A percentile compares a stretch with the other conserved stretches of the same genome.
These are phyloP conservation scores for Lypha dubia DNA, from an alignment of 2,888 invertebrate species.

Conservation along the genomic window DNA sequence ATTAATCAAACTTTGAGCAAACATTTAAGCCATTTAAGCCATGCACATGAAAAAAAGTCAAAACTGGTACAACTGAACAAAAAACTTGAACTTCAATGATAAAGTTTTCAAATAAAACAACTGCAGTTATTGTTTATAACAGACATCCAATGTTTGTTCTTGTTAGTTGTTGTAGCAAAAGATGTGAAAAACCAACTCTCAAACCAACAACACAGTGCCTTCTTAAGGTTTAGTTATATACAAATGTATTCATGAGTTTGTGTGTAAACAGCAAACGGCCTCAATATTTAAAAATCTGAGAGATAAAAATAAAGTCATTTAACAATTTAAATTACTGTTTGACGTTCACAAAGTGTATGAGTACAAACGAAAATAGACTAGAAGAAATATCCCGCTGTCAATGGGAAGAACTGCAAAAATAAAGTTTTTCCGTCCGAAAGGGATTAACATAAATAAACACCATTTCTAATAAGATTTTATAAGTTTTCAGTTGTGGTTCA, in stretches of 20 bases:
- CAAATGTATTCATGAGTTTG: not conserved
- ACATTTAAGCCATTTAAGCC: too few relatives aligned
- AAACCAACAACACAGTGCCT: not conserved
- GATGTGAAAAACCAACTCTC: not conserved
- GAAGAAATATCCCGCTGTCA: constrained; percentile 63
- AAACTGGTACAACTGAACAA: not conserved
- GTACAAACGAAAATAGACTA: constrained; percentile 1
- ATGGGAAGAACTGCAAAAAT: constrained; percentile 16
- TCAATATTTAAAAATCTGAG: constrained; percentile 59
- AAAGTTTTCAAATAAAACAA: constrained; percentile 47
- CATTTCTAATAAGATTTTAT: not conserved
- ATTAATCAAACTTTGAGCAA: constrained; percentile 13
- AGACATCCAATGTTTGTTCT: constrained; percentile 41
- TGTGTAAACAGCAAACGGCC: constrained; percentile 38
- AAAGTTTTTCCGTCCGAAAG: constrained; percentile 2
- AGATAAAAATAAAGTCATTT: constrained; percentile 67
- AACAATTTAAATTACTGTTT: constrained; percentile 60
- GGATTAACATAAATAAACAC: constrained; percentile 54
- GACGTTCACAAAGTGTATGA: constrained; percentile 35
- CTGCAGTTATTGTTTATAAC: constrained; percentile 33
- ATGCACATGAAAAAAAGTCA: constrained; percentile 5
- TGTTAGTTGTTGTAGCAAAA: constrained; percentile 1
- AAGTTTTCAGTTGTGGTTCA: not conserved
- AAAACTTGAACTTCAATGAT: constrained; percentile 58
- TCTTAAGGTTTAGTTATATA: not conserved